These are phyloP conservation scores for Drosophila nannoptera DNA, from an alignment of 1,140 invertebrate genomes.

Conservation along the genomic window DNA sequence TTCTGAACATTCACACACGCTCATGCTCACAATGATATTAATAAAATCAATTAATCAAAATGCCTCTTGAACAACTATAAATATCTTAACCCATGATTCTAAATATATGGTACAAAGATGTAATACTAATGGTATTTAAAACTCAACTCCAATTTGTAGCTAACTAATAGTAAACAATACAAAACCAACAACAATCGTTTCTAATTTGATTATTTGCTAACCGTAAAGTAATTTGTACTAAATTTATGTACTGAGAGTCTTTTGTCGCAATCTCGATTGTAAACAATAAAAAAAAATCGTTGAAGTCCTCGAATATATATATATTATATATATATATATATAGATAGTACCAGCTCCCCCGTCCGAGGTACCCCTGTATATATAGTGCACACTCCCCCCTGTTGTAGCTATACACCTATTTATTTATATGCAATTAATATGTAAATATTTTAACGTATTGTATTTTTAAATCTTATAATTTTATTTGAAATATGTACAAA, in stretches of 20 bases:
- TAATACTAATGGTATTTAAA: slow-evolving; percentile 68
- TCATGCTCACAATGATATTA: slow-evolving; percentile 79
- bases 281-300: slow-evolving; percentile 49
- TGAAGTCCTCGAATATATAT: slow-evolving; percentile 34
- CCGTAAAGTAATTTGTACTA: slow-evolving; percentile 66
- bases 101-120: slow-evolving; percentile 62
- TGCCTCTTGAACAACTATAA: slow-evolving; percentile 65
- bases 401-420: slow-evolving; percentile 71
- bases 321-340: too few relatives aligned
- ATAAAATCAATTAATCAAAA: slow-evolving; percentile 47
- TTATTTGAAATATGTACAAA: slow-evolving; percentile 71
- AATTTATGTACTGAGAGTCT: slow-evolving; percentile 35
- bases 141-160: slow-evolving; percentile 64
- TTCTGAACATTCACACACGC: slow-evolving; percentile 79
- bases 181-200: slow-evolving; percentile 42
- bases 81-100: slow-evolving; percentile 68
- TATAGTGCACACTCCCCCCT: slow-evolving; percentile 57
- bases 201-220: slow-evolving; percentile 67
- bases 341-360: slow-evolving; percentile 28
- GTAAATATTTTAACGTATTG: slow-evolving; percentile 80
- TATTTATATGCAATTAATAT: slow-evolving; percentile 79
- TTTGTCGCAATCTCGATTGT: slow-evolving; percentile 39
- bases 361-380: slow-evolving; percentile 30
- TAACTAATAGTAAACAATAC: slow-evolving; percentile 69
- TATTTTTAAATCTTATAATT: slow-evolving; percentile 71